Base-by-base conservation (phyloP, 2,113 vertebrate genomes). In the Rissa tridactyla region DNA sequence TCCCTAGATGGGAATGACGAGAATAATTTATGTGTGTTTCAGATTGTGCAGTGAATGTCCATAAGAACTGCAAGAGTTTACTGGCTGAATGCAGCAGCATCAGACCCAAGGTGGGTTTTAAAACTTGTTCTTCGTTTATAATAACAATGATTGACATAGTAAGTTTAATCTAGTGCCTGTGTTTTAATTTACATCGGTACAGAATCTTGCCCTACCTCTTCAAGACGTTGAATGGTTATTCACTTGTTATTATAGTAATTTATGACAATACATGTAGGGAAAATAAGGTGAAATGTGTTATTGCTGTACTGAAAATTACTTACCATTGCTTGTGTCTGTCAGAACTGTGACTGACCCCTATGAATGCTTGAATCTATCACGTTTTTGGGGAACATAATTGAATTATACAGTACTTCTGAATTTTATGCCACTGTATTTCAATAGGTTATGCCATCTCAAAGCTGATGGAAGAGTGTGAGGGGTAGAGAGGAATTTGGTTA, bases 41-140 rank as follows among this genome's bases (percentile, higher is more conserved):
- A 99, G 99, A 99, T 92, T 99, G 99, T 93, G 98, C 98, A 36
- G 98, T 99, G 94, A 99, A 99, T 68, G 99, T 99, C 97, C 99
- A 99, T 96, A 99, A 99, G 98, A 99, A 97, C 98, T 99, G 99
- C 97, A 99, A 96, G 97, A 98, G 90, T 91, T 98, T 99, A 76
- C 97, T 99, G 95, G 97, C 98, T 64, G 99, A 99, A 97, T 99
- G 99, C 97, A 98, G 98, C 97, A 98, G 97, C 97, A 94, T 58
- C 96, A 99, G 96, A 96, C 97, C 95, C 96, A 99, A 99, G 99
- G 99, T 99, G 98, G 97, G 97, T 64, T 86, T 93, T 92, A 16
- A 64, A 60, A 55, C 47, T 44, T 82, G 3, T 62, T 87, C 11
- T 57, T 60, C n/a, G 40, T 60, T 49, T 70, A 13, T 61, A 69